These are phyloP conservation scores for Ditylenchus dipsaci DNA, from an alignment of 1,140 invertebrate genomes.

Conservation along the genomic window DNA sequence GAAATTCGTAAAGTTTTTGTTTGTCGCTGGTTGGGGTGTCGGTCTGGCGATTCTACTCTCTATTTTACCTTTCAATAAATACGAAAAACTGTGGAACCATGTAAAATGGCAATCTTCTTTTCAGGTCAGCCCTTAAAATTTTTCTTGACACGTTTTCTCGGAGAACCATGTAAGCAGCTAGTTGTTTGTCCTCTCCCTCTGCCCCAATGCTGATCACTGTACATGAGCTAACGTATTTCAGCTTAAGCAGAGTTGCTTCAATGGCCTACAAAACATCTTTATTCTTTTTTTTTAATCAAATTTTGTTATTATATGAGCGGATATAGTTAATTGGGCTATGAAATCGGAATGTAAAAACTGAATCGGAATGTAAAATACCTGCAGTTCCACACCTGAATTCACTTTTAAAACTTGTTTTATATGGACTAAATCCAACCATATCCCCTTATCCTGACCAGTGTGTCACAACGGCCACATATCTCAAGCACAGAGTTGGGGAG, in stretches of 20 bases:
- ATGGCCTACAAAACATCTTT: slow-evolving; percentile 60
- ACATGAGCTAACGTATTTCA: slow-evolving; percentile 59
- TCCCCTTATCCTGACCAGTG: slow-evolving; percentile 64
- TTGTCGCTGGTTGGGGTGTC: neutral
- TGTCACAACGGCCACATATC: slow-evolving; percentile 63
- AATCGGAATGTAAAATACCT: slow-evolving; percentile 49
- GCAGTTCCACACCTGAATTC: slow-evolving; percentile 60
- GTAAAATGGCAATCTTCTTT: slow-evolving; percentile 62
- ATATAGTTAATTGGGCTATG: neutral
- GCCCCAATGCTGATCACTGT: slow-evolving; percentile 61
- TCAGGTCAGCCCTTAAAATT: slow-evolving; percentile 60
- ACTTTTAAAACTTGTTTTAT: too few relatives aligned
- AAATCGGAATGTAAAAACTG: neutral
- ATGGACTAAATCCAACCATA: slow-evolving; percentile 51
- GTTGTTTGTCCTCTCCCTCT: slow-evolving; percentile 63
- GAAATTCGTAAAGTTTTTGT: neutral
- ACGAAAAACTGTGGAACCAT: slow-evolving; percentile 64
- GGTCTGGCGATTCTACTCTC: too few relatives aligned
- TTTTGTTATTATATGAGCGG: neutral
- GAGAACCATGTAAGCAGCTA: slow-evolving; percentile 63
- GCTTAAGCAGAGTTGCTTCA: slow-evolving; percentile 60
- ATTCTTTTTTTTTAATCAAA: too few relatives aligned
- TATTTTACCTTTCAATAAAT: slow-evolving; percentile 59
- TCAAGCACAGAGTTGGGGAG: slow-evolving; percentile 62
- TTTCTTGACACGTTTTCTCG: slow-evolving; percentile 57